These are phyloP conservation scores for Kryptolebias ocellatus DNA, from an alignment of 2,797 vertebrate species.

Conservation along the genomic window DNA sequence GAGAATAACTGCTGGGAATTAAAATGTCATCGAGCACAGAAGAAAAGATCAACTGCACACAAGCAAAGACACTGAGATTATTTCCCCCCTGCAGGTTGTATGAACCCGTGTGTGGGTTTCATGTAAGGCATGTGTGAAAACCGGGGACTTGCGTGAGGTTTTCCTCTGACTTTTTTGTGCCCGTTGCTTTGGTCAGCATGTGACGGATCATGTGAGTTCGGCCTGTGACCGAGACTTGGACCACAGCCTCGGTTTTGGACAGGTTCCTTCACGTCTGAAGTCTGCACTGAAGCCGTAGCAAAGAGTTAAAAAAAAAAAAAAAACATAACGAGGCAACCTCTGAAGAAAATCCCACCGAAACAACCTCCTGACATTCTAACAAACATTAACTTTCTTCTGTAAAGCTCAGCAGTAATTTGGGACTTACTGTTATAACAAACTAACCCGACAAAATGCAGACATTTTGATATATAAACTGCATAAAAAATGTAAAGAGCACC, in stretches of 20 bases:
- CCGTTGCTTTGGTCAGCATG: constrained; percentile 43
- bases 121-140: constrained; percentile 37
- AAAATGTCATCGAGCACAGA: constrained; percentile 77
- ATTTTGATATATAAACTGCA: no score
- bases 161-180: neutral
- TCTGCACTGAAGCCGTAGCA: no score
- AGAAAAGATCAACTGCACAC: constrained; percentile 61
- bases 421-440: no score
- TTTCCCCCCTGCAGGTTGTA: constrained; percentile 20
- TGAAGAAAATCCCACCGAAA: no score
- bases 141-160: constrained; percentile 22
- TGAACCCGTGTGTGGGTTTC: constrained; percentile 10
- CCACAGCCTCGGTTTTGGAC: constrained; percentile 23
- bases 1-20: constrained; percentile 73
- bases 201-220: constrained; percentile 68
- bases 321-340: no score
- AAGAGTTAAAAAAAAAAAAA: no score
- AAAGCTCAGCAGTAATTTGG: no score
- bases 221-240: constrained; percentile 64
- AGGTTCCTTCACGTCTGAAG: constrained; percentile 11
- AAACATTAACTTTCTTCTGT: no score
- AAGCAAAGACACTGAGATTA: constrained; percentile 65
- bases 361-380: no score
- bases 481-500: no score
- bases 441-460: no score